Evolutionary conservation across 2,888 invertebrate species (phyloP), one percentile per base, ranked within the genome.

Genomic region (Tetranychus piercei): DNA sequence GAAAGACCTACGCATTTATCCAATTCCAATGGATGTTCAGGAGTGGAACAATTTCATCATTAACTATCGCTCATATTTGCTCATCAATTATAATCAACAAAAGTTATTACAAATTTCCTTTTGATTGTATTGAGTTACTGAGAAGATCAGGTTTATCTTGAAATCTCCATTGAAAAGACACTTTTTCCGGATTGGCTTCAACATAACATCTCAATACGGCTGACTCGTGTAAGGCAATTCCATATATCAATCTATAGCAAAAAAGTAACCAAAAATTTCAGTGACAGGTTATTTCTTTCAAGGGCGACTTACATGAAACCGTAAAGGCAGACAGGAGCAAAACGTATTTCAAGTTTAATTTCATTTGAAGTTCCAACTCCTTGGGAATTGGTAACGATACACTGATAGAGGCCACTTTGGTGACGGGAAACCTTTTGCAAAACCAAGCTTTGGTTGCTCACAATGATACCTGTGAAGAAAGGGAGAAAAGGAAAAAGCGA

Each of bases 111-210:
- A 44, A 43, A 5, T 72, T 44, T 43, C 73, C 76, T 44, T 76
- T 69, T 23, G 69, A 69, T 22, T 69, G 69, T 20, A 69, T 23
- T 0, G 69, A 69, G 69, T 22, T 23, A 11, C 22, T 20, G 11
- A 69, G 11, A 23, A 11, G 69, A 23, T 69, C 69, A 69, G 20
- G 11, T 69, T 69, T 20, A 69, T 69, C 69, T 72, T 75, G 76
- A 44, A 76, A 76, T 74, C 55, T 71, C 78, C 78, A 79, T 69
- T 75, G 77, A 75, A 79, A 79, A 20, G 74, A 66, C n/a, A 77
- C 75, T 44, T 78, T 77, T 2, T 75, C 45, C 0, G 78, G 78
- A 74, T 79, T 78, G 5, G 78, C 75, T 9, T 78, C 78, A 44
- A 79, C 76, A 64, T 78, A 77, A 66, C 76, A 76, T 15, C 45